phyloP scores from a whole-genome alignment of 2,113 vertebrate genomes.

The Dipodomys stephensi region DNA sequence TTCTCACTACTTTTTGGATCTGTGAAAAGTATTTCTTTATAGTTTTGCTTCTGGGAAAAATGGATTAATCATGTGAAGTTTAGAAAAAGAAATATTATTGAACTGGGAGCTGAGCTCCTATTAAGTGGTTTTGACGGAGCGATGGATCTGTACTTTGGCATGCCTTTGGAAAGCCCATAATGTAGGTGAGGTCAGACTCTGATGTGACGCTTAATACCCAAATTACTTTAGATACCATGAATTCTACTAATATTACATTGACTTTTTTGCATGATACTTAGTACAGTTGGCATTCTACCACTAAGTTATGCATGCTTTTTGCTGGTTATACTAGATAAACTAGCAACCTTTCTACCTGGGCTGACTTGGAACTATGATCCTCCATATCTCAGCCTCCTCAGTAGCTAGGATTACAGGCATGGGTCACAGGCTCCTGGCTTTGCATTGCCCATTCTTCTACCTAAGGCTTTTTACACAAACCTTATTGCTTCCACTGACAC shows the following conservation, averaged over 20 bases:
- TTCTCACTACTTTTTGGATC: conserved; percentile 24
- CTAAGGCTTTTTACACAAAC: background rate
- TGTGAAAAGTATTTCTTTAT: conserved; percentile 58
- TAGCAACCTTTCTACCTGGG: too few species aligned
- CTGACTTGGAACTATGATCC: too few species aligned
- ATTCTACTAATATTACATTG: background rate
- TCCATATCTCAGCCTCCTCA: too few species aligned
- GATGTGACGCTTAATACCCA: background rate
- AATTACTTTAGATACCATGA: background rate
- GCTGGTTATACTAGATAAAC: too few species aligned
- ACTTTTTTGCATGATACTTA: too few species aligned
- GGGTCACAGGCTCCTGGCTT: too few species aligned
- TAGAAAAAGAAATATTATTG: conserved; percentile 26
- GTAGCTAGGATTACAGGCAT: too few species aligned
- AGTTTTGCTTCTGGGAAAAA: conserved; percentile 38
- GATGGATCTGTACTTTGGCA: background rate
- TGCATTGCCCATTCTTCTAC: background rate
- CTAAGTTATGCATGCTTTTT: too few species aligned
- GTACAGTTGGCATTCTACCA: too few species aligned
- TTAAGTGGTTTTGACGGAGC: background rate
- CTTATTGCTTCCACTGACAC: background rate
- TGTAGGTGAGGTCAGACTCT: background rate
- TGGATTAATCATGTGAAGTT: conserved; percentile 40
- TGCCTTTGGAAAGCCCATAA: background rate
- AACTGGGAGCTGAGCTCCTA: background rate